Evolutionary conservation across 2,113 vertebrate species (phyloP).

Genomic region (Thryonomys swinderianus): DNA sequence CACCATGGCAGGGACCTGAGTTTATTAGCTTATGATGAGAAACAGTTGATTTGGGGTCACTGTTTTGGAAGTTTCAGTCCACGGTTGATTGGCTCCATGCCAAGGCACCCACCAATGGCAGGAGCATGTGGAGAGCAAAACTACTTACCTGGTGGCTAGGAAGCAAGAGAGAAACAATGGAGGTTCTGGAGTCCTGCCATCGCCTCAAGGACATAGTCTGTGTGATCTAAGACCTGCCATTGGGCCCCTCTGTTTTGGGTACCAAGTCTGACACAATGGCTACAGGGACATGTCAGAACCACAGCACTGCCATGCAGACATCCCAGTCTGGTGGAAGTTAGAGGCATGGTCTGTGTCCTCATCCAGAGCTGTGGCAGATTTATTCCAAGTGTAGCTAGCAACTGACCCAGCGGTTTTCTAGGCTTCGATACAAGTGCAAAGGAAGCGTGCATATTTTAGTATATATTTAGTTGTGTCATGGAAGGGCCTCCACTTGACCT

Average conservation of each 20-base stretch:
- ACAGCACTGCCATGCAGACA: not conserved
- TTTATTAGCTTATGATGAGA: not conserved
- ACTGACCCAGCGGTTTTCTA: not conserved
- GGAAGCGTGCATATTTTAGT: not conserved
- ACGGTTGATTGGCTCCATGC: not conserved
- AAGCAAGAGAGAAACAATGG: not conserved
- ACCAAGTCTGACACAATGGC: too few species aligned
- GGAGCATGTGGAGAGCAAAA: not conserved
- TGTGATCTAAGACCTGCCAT: not conserved
- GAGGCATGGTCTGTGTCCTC: rapidly evolving
- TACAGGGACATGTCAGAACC: not conserved
- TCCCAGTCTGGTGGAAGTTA: not conserved
- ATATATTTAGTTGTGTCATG: not conserved
- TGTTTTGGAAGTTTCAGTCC: not conserved
- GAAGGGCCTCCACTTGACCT: not conserved
- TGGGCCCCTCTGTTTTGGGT: not conserved
- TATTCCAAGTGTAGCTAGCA: not conserved
- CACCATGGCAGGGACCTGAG: not conserved
- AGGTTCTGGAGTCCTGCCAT: not conserved
- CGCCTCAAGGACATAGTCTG: too few species aligned
- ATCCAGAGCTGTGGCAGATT: too few species aligned
- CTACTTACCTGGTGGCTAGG: too few species aligned
- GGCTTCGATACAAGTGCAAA: not conserved
- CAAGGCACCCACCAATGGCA: not conserved
- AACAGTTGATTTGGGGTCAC: not conserved